These are phyloP conservation scores for Mythimna albipuncta DNA, from an alignment of 2,888 invertebrate species.

Conservation along the genomic window DNA sequence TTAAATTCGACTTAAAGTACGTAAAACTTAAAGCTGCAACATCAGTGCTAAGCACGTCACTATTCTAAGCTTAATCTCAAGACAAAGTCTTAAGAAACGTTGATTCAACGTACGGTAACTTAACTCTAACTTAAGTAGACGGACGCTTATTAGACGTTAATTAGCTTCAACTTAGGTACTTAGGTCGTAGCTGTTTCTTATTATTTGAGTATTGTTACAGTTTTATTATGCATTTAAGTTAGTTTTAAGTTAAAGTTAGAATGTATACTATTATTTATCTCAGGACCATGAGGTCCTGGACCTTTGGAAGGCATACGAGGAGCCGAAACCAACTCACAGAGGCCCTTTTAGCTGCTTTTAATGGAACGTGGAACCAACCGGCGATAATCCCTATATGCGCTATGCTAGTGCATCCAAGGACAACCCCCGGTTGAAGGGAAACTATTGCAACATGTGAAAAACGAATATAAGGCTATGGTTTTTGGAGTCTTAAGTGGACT, in stretches of 20 bases:
- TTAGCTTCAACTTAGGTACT: constrained; percentile 36
- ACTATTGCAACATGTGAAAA: too few relatives aligned
- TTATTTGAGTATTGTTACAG: constrained; percentile 38
- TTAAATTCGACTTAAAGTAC: constrained; percentile 5
- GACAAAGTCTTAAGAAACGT: constrained; percentile 40
- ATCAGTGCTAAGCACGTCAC: constrained; percentile 41
- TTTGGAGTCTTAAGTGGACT: too few relatives aligned
- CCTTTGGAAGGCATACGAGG: too few relatives aligned
- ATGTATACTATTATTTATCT: too few relatives aligned
- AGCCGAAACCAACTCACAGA: too few relatives aligned
- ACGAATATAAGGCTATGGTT: too few relatives aligned
- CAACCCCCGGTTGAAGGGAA: too few relatives aligned
- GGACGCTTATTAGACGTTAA: constrained; percentile 52
- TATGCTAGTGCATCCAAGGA: too few relatives aligned
- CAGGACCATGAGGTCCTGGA: too few relatives aligned
- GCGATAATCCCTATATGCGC: too few relatives aligned
- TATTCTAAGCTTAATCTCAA: constrained; percentile 43
- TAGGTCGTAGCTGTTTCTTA: constrained; percentile 28
- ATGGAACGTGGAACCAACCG: too few relatives aligned
- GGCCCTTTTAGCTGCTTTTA: too few relatives aligned
- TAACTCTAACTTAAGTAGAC: constrained; percentile 45
- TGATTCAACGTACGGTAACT: constrained; percentile 43
- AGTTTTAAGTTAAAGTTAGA: constrained; percentile 14
- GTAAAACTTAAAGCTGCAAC: constrained; percentile 29
- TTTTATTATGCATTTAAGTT: constrained; percentile 43